These are phyloP conservation scores for Sebastes jordani DNA, from an alignment of 2,797 vertebrate genomes.

Conservation along the genomic window DNA sequence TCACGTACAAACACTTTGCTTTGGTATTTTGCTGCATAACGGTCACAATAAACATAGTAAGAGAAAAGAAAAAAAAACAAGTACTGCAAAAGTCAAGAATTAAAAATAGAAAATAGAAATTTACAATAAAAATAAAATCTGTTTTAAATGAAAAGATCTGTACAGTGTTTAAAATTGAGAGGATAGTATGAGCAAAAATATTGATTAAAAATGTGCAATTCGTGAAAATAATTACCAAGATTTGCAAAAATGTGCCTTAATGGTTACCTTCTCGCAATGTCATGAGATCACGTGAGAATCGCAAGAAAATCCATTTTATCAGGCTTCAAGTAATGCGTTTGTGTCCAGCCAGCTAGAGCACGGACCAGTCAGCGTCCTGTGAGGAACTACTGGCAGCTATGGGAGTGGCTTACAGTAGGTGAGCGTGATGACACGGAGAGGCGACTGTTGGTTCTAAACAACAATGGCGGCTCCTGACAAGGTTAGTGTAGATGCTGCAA, in stretches of 20 bases:
- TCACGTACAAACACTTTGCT: not conserved
- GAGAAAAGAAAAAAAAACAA: not conserved
- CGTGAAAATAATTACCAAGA: not conserved
- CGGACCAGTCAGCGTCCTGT: too few relatives aligned
- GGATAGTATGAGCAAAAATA: not conserved
- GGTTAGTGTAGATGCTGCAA: too few relatives aligned
- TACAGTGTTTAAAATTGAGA: not conserved
- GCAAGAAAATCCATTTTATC: too few relatives aligned
- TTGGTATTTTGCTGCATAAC: not conserved
- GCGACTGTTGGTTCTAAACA: too few relatives aligned
- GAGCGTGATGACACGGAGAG: too few relatives aligned
- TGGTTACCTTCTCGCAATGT: not conserved
- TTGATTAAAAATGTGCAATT: not conserved
- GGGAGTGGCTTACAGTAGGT: too few relatives aligned
- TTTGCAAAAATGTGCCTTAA: not conserved
- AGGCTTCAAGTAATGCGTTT: too few relatives aligned
- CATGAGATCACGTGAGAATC: too few relatives aligned
- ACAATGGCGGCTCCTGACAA: too few relatives aligned
- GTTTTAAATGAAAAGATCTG: not conserved
- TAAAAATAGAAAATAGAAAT: not conserved
- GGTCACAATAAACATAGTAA: not conserved
- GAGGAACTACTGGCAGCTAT: too few relatives aligned
- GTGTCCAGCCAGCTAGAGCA: too few relatives aligned
- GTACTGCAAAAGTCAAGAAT: not conserved
- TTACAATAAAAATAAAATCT: not conserved